Evolutionary conservation across 1,140 invertebrate species (phyloP), one percentile per base, ranked within the genome.

Genomic region (Ceratina japonica): DNA sequence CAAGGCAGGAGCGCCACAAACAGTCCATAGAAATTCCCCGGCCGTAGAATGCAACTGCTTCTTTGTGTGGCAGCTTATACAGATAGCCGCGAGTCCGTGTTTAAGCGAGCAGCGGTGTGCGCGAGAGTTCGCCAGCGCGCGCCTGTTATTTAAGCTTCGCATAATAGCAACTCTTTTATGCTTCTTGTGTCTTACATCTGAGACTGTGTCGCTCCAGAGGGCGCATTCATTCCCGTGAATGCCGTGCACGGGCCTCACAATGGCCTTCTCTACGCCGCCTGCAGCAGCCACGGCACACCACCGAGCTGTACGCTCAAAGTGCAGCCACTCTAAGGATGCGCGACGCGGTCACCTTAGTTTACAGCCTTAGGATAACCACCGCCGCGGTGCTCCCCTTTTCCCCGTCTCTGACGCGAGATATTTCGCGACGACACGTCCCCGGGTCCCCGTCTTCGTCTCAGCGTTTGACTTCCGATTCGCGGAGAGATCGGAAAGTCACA

Each of bases 101-200:
- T 71, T 64, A 72, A 72, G 31, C 75, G 69, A 63, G 49, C 59
- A 44, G 65, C 65, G 78, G 80, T 86, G 80, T 80, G 84, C 70
- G 82, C 64, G 80, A 81, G 85, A 64, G 54, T 24, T 61, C 44
- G 54, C 84, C 51, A 58, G 70, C 78, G 72, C 77, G 68, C 83
- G 75, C 64, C 88, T 91, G 91, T 92, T 92, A 91, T 92, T 92
- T 91, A 92, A 92, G 89, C 90, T 89, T 89, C 88, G 87, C 89
- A 90, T 90, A 91, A 91, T 91, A 86, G 89, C 88, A 89, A 91
- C 88, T 92, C 90, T 92, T 92, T 91, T 91, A 91, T 92, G 86
- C 84, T 90, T 88, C 89, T 91, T 91, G 85, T 92, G 89, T 91
- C 90, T 92, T 92, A 90, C 86, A 89, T 91, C 85, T 88, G 84